These are phyloP conservation scores for Zelostemma sp. DNA, from an alignment of 1,140 invertebrate species.

Conservation along the genomic window DNA sequence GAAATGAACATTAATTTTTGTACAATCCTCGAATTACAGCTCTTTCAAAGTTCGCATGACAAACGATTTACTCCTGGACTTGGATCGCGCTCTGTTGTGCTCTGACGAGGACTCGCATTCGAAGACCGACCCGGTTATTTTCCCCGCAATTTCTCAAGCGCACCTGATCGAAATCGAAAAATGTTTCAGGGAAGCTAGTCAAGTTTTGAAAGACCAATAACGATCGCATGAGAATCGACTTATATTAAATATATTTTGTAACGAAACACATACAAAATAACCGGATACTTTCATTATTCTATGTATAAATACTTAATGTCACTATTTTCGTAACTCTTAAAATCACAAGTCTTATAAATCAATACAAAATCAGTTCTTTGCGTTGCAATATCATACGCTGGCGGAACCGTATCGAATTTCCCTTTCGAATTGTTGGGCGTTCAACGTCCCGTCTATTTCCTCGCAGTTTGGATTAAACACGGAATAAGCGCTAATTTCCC, in stretches of 20 bases:
- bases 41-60: constrained; percentile 54
- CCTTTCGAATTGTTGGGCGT: constrained; percentile 94
- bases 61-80: constrained; percentile 60
- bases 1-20: constrained; percentile 14
- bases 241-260: not conserved
- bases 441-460: constrained; percentile 92
- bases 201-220: constrained; percentile 10
- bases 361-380: too few relatives aligned
- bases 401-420: constrained; percentile 80
- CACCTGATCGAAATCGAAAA: constrained; percentile 50
- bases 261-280: not conserved
- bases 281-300: too few relatives aligned
- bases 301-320: too few relatives aligned
- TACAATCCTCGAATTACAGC: constrained; percentile 43
- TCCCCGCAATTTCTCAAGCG: constrained; percentile 70
- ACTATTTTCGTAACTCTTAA: too few relatives aligned
- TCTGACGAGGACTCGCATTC: constrained; percentile 53
- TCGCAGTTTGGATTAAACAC: constrained; percentile 97
- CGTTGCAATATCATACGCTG: constrained; percentile 56
- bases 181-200: constrained; percentile 56
- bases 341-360: too few relatives aligned
- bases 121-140: constrained; percentile 71
- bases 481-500: constrained; percentile 95
- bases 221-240: not conserved
- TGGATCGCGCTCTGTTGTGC: constrained; percentile 59